Evolutionary conservation across 1,140 invertebrate genomes (phyloP).

Genomic region (Lanistes nyassanus): DNA sequence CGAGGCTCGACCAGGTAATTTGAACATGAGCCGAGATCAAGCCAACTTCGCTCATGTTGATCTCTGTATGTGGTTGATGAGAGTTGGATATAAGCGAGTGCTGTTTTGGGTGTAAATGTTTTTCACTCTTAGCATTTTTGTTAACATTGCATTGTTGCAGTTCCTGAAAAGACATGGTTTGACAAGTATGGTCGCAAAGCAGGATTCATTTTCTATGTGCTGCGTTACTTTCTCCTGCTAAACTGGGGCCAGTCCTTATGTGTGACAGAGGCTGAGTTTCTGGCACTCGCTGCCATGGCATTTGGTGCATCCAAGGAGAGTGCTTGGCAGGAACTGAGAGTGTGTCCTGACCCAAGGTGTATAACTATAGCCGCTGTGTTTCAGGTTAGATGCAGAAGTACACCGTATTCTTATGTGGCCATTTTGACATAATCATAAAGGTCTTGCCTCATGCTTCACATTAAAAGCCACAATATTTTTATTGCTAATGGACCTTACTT

Average conservation of each 20-base stretch:
- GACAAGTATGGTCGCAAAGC: conserved; percentile 55
- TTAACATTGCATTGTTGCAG: conserved; percentile 29
- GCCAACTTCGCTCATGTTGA: neutral
- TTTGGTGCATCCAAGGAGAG: neutral
- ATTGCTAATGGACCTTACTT: too few species aligned
- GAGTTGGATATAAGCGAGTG: too few species aligned
- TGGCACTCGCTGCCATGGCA: conserved; percentile 44
- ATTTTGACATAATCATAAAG: too few species aligned
- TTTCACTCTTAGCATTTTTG: neutral
- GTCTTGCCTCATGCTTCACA: neutral
- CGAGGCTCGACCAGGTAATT: conserved; percentile 45
- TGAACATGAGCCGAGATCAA: neutral
- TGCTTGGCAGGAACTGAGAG: neutral
- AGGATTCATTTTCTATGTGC: conserved; percentile 56
- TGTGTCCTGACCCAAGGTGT: conserved; percentile 1
- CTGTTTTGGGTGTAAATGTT: too few species aligned
- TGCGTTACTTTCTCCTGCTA: conserved; percentile 60
- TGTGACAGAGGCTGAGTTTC: conserved; percentile 56
- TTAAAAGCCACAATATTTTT: neutral
- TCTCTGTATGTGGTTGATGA: neutral
- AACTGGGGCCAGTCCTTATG: conserved; percentile 57
- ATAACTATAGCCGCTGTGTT: conserved; percentile 6
- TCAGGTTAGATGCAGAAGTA: neutral
- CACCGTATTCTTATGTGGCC: too few species aligned
- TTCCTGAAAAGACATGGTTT: conserved; percentile 47